Base-by-base conservation (phyloP, 2,888 invertebrate genomes). In the Meganola albula region DNA sequence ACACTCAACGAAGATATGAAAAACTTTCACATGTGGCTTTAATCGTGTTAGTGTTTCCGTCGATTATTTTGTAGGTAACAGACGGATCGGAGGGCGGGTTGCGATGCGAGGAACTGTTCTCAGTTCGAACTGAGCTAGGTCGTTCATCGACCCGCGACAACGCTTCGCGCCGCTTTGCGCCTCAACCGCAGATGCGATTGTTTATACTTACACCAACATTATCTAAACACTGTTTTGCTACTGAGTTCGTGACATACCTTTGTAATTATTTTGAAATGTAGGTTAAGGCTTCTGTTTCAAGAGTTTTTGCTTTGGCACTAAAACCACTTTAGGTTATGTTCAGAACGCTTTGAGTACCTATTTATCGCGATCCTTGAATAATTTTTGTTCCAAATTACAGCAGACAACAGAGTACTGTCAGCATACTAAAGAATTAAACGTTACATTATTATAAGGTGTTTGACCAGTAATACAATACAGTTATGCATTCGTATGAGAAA, bases 181-280 rank as follows among this genome's bases (percentile, higher is more conserved):
- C 38, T 46, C 35, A 39, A 68, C 73, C 75, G 68, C 76, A 71
- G 60, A 60, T 63, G 64, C 73, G 71, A 77, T 79, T 79, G 79
- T 80, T 73, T 75, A 73, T 72, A n/a, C n/a, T n/a, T n/a, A 74
- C 71, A 63, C 73, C 66, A 58, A 66, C 67, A 82, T 82, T 76
- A 80, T 75, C 78, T 70, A 71, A 76, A 79, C 77, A 66, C 63
- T 68, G 72, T 71, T 72, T 63, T 69, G 73, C 72, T 65, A 65
- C 40, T 43, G 12, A 45, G 75, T 73, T 80, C 82, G 84, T 80
- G 82, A 79, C 82, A 83, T 82, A 78, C 84, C 80, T 70, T 71
- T 71, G 74, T 80, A 79, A 84, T 76, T 67, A 70, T 71, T 65
- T 53, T 61, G 55, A 60, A 75, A 83, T 80, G 71, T 82, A 55